Conservation (phyloP, 2,113 vertebrate species). For the Anguilla rostrata region DNA sequence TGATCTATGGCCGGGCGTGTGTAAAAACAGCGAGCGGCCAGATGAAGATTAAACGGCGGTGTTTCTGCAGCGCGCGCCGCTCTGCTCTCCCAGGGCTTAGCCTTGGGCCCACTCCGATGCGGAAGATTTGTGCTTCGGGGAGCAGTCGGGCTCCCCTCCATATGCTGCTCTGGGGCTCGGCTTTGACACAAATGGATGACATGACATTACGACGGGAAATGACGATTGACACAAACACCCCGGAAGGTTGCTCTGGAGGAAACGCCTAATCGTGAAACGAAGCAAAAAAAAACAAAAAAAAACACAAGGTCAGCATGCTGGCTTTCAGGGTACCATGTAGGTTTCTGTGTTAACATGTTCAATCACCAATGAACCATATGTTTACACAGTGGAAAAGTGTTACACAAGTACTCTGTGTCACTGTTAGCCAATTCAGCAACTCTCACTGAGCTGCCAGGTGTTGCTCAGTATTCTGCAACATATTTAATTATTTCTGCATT, state of each 20-base stretch:
- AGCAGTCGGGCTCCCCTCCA: background rate
- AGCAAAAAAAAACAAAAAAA: background rate
- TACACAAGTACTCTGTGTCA: background rate
- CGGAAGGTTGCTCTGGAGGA: background rate
- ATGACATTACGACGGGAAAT: background rate
- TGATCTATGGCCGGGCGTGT: background rate
- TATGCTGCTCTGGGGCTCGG: background rate
- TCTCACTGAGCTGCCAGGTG: background rate
- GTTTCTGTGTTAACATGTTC: background rate
- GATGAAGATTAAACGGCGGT: background rate
- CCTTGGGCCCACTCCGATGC: background rate
- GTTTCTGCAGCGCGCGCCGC: background rate
- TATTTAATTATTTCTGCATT: background rate
- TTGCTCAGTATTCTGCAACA: background rate
- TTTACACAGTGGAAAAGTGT: background rate
- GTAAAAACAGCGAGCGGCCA: background rate
- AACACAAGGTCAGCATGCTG: background rate
- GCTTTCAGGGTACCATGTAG: background rate
- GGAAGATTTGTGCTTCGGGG: background rate
- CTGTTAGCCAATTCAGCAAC: background rate
- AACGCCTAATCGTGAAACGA: background rate
- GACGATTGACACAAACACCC: background rate
- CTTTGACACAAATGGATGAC: constrained; percentile 1
- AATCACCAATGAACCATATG: background rate
- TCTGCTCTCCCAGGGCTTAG: background rate